Base-by-base conservation (phyloP, 2,113 vertebrate genomes). In the Okapia johnstoni region DNA sequence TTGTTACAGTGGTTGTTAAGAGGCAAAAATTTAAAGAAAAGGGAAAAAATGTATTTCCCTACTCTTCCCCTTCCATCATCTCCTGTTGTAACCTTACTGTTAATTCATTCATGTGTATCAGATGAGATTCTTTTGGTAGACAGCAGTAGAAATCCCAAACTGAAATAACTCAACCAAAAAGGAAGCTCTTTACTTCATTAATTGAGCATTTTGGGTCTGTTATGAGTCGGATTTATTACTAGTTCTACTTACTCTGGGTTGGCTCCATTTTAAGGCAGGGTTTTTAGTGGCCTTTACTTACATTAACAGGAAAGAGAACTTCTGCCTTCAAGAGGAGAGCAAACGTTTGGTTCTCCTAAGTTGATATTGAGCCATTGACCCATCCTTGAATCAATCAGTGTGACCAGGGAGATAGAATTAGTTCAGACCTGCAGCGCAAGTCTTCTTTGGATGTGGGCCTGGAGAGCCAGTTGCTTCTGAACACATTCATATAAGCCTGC, bases 1-100 rank as follows among this genome's bases (percentile, higher is more conserved):
- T 97, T 98, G 92, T 92, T 89, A 83, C 19, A 83, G 89, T 94
- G 63, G 79, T 96, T 96, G 80, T 73, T 73, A 86, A 46, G 85
- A 88, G 86, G 40, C 80, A 61, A 40, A 89, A 48, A 76, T 91
- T 93, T 85, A 95, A 93, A 96, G 40, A 77, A 50, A 58, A 84
- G n/a, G 83, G 54, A 89, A 48, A 96, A 96, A 90, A 86, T 28
- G 14, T 79, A 48, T 30, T 91, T 97, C 50, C 5, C 83, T 43
- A 57, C 50, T 46, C 73, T 80, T 85, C 73, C 7, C 50, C 36
- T 94, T 93, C 23, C 88, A 88, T 3, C 17, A 1, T 81, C 26
- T 61, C 30, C 57, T 90, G 17, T 96, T 96, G 83, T 96, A 96
- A 60, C 52, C 61, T 90, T 54, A n/a, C 54, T 63, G 50, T 40